Evolutionary conservation across 2,888 invertebrate genomes (phyloP), one percentile per base, ranked within the genome.

Genomic region (Drosophila monieri): DNA sequence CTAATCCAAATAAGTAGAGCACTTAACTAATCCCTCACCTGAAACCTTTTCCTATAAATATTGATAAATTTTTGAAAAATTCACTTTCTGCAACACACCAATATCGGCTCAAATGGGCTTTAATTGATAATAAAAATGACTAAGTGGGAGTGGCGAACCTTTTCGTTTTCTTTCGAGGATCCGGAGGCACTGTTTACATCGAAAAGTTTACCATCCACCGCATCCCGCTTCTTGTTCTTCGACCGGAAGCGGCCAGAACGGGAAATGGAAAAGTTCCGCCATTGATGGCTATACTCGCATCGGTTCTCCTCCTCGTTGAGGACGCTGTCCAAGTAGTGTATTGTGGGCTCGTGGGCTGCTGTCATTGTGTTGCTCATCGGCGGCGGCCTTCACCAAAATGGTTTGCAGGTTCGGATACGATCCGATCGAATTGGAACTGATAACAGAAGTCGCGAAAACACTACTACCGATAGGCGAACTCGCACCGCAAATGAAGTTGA

Each of bases 191-290:
- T 67, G 49, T 46, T 49, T 55, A 47, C 83, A 77, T 93, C 93
- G 84, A 93, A 94, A 32, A 93, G 88, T 62, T 93, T 93, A 60
- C 93, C 87, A 65, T 92, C 91, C 44, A 94, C 89, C 0, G 93
- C 92, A 72, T 93, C 92, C 23, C 94, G 90, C 73, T 93, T 93
- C 86, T 92, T 93, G 66, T 93, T 92, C 10, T 93, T 92, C 74
- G 94, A 93, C 81, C 92, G 93, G 91, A 94, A 92, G 74, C 94
- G 91, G 3, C 94, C 94, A 32, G 94, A 94, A 65, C 94, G 90
- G 0, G 94, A 94, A 74, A 94, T 94, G n/a, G 94, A 94, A 80
- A 90, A 90, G 78, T 90, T 90, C 53, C 91, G 88, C 85, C 90
- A 89, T 70, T 90, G 90, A 73, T 91, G 90, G 67, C 89, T 85